phyloP scores from a whole-genome alignment of 1,140 invertebrate genomes.

The Nasonia giraulti region DNA sequence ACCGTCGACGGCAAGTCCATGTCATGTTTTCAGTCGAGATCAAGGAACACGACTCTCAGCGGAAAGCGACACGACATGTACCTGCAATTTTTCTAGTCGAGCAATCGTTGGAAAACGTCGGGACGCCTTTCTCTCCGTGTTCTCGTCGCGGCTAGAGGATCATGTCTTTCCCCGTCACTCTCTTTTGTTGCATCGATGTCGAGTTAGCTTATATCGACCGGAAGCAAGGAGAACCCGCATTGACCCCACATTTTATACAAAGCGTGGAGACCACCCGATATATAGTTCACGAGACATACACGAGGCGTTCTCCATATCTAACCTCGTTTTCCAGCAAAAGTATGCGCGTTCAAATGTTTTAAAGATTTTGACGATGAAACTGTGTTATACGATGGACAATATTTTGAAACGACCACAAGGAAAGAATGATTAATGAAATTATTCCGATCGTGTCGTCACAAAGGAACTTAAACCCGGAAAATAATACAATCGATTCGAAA shows the following conservation, averaged over 20 bases:
- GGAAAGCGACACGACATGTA: too few relatives aligned
- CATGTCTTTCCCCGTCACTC: neutral
- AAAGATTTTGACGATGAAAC: too few relatives aligned
- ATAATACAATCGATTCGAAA: too few relatives aligned
- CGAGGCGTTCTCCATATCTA: too few relatives aligned
- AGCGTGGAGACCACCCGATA: neutral
- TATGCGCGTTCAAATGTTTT: too few relatives aligned
- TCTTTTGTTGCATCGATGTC: neutral
- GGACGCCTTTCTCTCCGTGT: neutral
- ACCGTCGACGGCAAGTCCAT: neutral
- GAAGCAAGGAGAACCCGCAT: slow-evolving; percentile 35
- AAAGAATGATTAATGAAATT: too few relatives aligned
- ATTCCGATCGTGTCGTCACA: too few relatives aligned
- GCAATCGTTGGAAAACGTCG: neutral
- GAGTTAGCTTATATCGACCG: neutral
- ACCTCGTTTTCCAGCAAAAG: neutral
- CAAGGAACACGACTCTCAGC: neutral
- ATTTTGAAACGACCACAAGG: too few relatives aligned
- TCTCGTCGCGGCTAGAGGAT: neutral
- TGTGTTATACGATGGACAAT: too few relatives aligned
- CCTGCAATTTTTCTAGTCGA: neutral
- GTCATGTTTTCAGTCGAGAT: neutral
- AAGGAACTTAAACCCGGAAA: too few relatives aligned
- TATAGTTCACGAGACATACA: neutral
- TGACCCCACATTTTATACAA: slow-evolving; percentile 29